These are phyloP conservation scores for Pedetes capensis DNA, from an alignment of 2,113 vertebrate genomes.

Conservation along the genomic window DNA sequence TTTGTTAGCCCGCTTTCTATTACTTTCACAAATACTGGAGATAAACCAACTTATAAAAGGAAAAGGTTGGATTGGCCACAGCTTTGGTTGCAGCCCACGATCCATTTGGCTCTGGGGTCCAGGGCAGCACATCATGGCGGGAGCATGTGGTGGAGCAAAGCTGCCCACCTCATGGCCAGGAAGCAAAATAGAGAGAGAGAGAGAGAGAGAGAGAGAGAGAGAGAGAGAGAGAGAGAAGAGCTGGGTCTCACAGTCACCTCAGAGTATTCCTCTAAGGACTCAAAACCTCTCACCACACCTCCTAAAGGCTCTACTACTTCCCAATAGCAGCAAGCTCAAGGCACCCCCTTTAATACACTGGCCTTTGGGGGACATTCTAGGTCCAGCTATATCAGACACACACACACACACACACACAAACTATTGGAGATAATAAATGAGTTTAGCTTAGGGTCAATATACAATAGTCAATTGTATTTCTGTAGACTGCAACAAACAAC, in stretches of 20 bases:
- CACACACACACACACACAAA: too few relatives aligned
- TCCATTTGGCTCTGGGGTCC: too few relatives aligned
- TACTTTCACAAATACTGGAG: neutral
- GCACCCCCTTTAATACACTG: neutral
- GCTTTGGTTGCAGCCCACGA: neutral
- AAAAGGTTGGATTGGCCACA: too few relatives aligned
- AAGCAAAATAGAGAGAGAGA: neutral
- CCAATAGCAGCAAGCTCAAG: neutral
- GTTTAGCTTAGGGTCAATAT: neutral
- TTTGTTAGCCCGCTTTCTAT: neutral
- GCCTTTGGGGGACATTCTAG: neutral
- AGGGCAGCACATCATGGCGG: too few relatives aligned
- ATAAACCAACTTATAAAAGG: neutral
- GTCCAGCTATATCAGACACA: neutral
- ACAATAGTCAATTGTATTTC: neutral
- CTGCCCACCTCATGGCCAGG: neutral
- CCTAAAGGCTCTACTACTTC: neutral
- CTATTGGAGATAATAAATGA: neutral
- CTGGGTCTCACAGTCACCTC: neutral
- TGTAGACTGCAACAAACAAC: neutral
- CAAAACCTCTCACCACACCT: neutral
- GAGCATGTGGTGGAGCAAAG: too few relatives aligned
- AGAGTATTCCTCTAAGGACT: neutral
- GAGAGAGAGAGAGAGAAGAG: neutral
- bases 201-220: neutral